Evolutionary conservation across 1,140 invertebrate genomes (phyloP).

Genomic region (Ylistrum balloti): DNA sequence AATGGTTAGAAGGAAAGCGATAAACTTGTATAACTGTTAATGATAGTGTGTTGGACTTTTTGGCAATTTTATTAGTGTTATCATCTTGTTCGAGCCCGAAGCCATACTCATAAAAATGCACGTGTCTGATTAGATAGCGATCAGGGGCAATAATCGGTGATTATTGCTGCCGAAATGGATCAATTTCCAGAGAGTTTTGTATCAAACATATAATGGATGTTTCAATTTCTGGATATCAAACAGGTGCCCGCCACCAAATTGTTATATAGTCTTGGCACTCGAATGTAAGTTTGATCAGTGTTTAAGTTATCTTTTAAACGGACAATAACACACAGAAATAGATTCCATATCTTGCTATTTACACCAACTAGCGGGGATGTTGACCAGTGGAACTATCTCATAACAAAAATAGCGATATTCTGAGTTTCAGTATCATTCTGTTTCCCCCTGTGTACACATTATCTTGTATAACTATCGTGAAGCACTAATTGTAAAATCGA

Average conservation of each 20-base stretch:
- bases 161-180: not conserved
- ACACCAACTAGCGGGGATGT: too few relatives aligned
- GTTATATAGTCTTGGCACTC: too few relatives aligned
- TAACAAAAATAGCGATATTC: not conserved
- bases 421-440: not conserved
- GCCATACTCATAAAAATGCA: not conserved
- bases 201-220: not conserved
- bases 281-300: too few relatives aligned
- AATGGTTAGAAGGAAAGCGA: not conserved
- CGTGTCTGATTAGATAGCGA: not conserved
- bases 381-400: constrained; percentile 13
- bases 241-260: not conserved
- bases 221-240: not conserved
- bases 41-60: not conserved
- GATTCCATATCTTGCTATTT: too few relatives aligned
- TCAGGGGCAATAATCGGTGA: not conserved
- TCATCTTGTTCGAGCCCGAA: not conserved
- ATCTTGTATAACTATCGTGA: not conserved
- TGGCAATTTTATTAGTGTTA: not conserved
- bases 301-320: too few relatives aligned
- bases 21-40: not conserved
- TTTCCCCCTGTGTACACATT: not conserved
- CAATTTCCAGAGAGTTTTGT: not conserved
- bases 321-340: too few relatives aligned
- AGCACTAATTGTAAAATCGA: not conserved